These are phyloP conservation scores for Platyscapa corneri DNA, from an alignment of 1,140 invertebrate genomes.

Conservation along the genomic window DNA sequence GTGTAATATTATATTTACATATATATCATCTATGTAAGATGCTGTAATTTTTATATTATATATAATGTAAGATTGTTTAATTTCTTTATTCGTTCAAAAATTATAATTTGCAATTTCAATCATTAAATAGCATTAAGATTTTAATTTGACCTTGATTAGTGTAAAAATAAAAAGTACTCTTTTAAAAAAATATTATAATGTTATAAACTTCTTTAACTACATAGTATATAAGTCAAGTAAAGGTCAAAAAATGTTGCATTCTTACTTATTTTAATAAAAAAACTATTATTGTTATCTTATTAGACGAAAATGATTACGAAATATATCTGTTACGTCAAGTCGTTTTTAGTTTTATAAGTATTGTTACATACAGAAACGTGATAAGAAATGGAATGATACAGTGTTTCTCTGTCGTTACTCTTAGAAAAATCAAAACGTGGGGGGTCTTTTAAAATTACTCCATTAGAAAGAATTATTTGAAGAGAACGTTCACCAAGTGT, in stretches of 20 bases:
- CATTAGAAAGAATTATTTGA: not conserved
- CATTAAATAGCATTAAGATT: not conserved
- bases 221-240: not conserved
- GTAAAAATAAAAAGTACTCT: not conserved
- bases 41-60: not conserved
- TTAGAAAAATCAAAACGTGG: not conserved
- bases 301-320: conserved; percentile 36
- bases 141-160: not conserved
- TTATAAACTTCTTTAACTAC: not conserved
- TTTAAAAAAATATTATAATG: not conserved
- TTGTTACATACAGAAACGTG: not conserved
- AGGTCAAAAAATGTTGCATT: not conserved
- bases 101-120: not conserved
- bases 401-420: conserved; percentile 18
- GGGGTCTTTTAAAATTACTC: conserved; percentile 31
- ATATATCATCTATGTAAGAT: too few relatives aligned
- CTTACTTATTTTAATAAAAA: not conserved
- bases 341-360: not conserved
- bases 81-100: not conserved
- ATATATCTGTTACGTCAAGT: conserved; percentile 16
- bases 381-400: conserved; percentile 40
- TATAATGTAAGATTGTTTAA: not conserved
- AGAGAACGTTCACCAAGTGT: not conserved
- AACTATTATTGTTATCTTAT: conserved; percentile 4
- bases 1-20: too few relatives aligned